Base-by-base conservation (phyloP, 1,140 invertebrate genomes). In the Dreissena polymorpha region DNA sequence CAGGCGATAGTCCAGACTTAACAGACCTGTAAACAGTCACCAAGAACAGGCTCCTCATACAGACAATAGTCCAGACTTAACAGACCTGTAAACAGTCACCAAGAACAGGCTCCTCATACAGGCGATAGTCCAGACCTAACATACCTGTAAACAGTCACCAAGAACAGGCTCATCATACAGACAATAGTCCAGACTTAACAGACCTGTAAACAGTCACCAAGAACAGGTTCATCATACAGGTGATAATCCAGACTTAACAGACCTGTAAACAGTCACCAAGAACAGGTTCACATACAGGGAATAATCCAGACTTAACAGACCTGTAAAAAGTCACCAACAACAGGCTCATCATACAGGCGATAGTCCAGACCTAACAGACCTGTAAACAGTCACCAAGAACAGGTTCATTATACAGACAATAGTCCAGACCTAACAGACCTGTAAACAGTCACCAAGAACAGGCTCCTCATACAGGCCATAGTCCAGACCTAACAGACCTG, bases 351-450 rank as follows among this genome's bases (percentile, higher is more conserved):
- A 14, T 97, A 97, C 0, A 99, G 91, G 86, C 95, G 94, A 0
- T 98, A 90, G 87, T 98, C 96, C 23, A 88, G 74, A 68, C 73
- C 76, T 18, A 71, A 64, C 78, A 88, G 53, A 27, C 87, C 87
- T 88, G 65, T 2, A 86, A n/a, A n/a, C 97, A 99, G 88, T 96
- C 95, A n/a, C 97, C 97, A 12, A 98, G 93, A 25, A 97, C 96
- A 0, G 97, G 97, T 78, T 96, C 95, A 49, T 96, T 94, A 14
- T 97, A 97, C 0, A 99, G 91, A 86, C 95, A 94, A 0, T 98
- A 90, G 87, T 98, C 96, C 23, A 88, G 74, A 68, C 73, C 76
- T 18, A 71, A 64, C 78, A 88, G 53, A 27, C 87, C 87, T 88
- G 65, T 2, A 86, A n/a, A n/a, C 97, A 99, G 88, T 96, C 95